Evolutionary conservation across 2,888 invertebrate genomes (phyloP), one percentile per base, ranked within the genome.

Genomic region (Prenolepis imparis): DNA sequence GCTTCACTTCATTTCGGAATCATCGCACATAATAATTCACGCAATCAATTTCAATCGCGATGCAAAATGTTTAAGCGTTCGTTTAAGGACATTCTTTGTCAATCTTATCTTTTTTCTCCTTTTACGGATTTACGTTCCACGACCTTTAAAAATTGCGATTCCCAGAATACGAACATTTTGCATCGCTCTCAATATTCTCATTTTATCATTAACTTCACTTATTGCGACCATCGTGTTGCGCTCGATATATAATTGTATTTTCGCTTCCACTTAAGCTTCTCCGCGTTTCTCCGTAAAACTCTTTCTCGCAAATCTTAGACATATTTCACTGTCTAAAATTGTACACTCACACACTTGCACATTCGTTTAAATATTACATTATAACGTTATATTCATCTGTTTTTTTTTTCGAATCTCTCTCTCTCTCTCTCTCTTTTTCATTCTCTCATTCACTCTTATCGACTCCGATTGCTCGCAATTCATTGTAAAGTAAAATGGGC

Each of bases 311-410:
- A 24, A 0, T 78, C 57, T 85, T 78, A 68, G 61, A 59, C 68
- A 70, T 44, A 32, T 84, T 81, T 36, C 77, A 48, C 15, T 36
- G 24, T 28, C 36, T 44, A 41, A 28, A 68, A 64, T 8, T 59
- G 15, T 67, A 55, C 67, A 55, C n/a, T 70, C 39, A 59, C 32
- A 59, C 78, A 78, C 28, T 68, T 28, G 11, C 57, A 48, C 74
- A 59, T 61, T 81, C 81, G 82, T 84, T 75, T 83, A 91, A 91
- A 92, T 91, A 92, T 92, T 92, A 91, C 90, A 91, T 89, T 91
- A 92, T 92, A 93, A 92, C 91, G 87, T 91, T 90, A 90, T 90
- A 91, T 86, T 91, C 63, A 61, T 82, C 63, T 84, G 57, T 73
- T 44, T 91, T 85, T 90, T n/a, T 88, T 90, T 88, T 86, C 80